These are phyloP conservation scores for Physocephala rufipes DNA, from an alignment of 2,888 invertebrate genomes.

Conservation along the genomic window DNA sequence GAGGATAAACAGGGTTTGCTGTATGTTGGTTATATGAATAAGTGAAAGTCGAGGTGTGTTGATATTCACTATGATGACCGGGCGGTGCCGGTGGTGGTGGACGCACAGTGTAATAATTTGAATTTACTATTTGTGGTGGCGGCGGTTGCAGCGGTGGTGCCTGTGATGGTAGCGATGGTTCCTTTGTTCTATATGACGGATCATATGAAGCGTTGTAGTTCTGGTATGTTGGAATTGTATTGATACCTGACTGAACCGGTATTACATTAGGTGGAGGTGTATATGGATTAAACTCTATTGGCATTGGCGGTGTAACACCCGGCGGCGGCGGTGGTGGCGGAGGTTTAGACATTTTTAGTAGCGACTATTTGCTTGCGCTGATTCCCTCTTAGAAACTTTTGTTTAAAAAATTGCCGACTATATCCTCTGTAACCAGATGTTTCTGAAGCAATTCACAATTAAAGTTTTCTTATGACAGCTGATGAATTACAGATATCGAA, in stretches of 20 bases:
- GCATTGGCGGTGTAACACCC: constrained; percentile 23
- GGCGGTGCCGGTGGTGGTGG: constrained; percentile 25
- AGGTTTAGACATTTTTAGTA: constrained; percentile 11
- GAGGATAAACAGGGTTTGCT: constrained; percentile 14
- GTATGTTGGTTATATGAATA: constrained; percentile 42
- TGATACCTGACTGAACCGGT: constrained; percentile 18
- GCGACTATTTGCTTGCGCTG: too few species aligned
- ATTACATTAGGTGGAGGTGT: constrained; percentile 38
- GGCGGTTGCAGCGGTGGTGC: constrained; percentile 11
- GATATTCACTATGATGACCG: not conserved
- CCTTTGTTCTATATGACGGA: not conserved
- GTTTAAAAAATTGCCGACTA: too few species aligned
- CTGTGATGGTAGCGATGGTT: constrained; percentile 15
- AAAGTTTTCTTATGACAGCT: too few species aligned
- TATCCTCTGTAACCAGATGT: too few species aligned
- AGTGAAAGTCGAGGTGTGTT: constrained; percentile 31
- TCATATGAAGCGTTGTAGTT: constrained; percentile 20
- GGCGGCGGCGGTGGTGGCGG: constrained; percentile 27
- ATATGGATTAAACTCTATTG: constrained; percentile 38
- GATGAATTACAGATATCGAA: too few species aligned
- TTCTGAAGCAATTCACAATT: too few species aligned
- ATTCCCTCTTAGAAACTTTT: too few species aligned
- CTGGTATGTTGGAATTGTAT: constrained; percentile 21
- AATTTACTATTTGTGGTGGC: not conserved
- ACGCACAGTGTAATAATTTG: constrained; percentile 7